Percentiles rank a stretch among this genome's conserved stretches.
Evolutionary conservation across 1,140 invertebrate genomes (phyloP).

Genomic region (Drosophila lowei): DNA sequence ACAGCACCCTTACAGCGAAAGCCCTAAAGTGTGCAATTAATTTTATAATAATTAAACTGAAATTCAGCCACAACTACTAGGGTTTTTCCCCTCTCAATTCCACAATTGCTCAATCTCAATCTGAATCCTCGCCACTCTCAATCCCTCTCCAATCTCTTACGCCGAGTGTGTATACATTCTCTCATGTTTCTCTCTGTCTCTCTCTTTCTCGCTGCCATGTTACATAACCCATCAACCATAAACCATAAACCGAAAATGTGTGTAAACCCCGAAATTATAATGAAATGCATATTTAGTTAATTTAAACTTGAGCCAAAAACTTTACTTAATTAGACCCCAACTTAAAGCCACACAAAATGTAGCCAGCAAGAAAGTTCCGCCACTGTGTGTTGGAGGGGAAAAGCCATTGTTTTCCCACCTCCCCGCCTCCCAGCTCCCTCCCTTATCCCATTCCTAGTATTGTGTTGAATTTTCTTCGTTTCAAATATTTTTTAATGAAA

Average conservation of each 20-base stretch:
- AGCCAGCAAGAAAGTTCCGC: conserved; percentile 28
- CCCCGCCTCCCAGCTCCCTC: neutral
- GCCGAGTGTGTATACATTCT: neutral
- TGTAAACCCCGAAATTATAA: conserved; percentile 37
- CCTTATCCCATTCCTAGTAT: neutral
- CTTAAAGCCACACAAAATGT: conserved; percentile 55
- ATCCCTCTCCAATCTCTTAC: conserved; percentile 1
- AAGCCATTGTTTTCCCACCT: conserved; percentile 22
- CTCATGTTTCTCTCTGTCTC: neutral
- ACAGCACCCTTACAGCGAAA: conserved; percentile 6
- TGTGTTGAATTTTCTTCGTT: conserved; percentile 27
- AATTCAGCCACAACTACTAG: conserved; percentile 43
- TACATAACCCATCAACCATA: conserved; percentile 15
- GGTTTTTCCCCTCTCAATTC: neutral
- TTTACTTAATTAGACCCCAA: conserved; percentile 72
- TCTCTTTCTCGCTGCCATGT: conserved; percentile 1
- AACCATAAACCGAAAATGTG: conserved; percentile 28
- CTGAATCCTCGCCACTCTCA: too few relatives aligned
- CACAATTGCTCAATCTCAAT: neutral
- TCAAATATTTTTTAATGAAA: conserved; percentile 67
- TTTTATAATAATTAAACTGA: conserved; percentile 71
- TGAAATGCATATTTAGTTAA: conserved; percentile 76
- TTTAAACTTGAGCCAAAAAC: conserved; percentile 62
- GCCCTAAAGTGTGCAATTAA: conserved; percentile 60
- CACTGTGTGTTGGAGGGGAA: neutral